Evolutionary conservation across 2,113 vertebrate genomes (phyloP).

Genomic region (Etheostoma spectabile): DNA sequence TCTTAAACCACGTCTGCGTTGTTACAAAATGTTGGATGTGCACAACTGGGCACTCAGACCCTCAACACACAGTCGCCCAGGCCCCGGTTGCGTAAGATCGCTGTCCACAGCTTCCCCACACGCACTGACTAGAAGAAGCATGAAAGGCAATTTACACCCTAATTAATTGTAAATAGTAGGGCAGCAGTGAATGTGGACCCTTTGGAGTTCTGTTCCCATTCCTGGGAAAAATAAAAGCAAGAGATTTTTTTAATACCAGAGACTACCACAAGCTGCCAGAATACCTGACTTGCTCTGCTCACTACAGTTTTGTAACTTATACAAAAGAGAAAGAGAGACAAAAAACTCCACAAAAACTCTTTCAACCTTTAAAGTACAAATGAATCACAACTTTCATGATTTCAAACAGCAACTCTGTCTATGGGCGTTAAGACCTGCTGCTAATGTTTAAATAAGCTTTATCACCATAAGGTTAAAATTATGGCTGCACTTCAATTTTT

Average conservation of each 20-base stretch:
- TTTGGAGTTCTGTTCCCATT: not conserved
- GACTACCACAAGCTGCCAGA: not conserved
- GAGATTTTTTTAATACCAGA: constrained; percentile 4
- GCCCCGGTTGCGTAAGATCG: too few relatives aligned
- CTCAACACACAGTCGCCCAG: too few relatives aligned
- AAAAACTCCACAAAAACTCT: not conserved
- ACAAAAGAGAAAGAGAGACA: not conserved
- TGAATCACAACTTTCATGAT: constrained; percentile 1
- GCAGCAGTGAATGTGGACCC: not conserved
- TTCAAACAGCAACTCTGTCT: constrained; percentile 8
- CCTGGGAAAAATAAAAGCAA: not conserved
- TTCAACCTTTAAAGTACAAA: constrained; percentile 23
- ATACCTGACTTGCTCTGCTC: not conserved
- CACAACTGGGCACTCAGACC: too few relatives aligned
- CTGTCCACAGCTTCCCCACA: too few relatives aligned
- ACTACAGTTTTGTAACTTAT: not conserved
- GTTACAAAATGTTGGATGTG: too few relatives aligned
- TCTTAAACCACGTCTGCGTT: too few relatives aligned
- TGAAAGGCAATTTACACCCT: not conserved
- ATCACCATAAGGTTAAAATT: constrained; percentile 41
- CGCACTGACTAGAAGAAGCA: too few relatives aligned
- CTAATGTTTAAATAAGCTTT: constrained; percentile 32
- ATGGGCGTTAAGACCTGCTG: not conserved
- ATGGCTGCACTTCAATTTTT: constrained; percentile 61
- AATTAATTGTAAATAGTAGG: not conserved